Conservation (phyloP, 1,140 invertebrate genomes). For the Chionoecetes opilio region DNA sequence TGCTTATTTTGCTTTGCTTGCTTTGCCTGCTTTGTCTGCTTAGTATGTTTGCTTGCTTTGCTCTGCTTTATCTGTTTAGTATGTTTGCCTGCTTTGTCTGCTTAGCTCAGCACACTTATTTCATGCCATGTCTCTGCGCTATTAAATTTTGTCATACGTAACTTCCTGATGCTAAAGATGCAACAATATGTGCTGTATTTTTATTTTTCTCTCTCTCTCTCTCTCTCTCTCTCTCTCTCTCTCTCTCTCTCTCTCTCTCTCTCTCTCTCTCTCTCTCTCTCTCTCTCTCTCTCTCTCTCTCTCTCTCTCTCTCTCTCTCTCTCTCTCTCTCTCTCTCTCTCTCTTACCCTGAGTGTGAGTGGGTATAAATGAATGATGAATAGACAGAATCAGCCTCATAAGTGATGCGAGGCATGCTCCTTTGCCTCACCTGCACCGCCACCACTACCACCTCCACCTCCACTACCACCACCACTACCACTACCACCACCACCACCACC, state of each 20-base stretch:
- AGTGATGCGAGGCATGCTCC: neutral
- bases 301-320: constrained; percentile 18
- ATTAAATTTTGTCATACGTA: too few species aligned
- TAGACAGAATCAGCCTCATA: neutral
- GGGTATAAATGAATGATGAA: neutral
- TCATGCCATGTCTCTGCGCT: neutral
- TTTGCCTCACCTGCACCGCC: neutral
- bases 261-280: constrained; percentile 18
- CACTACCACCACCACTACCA: too few species aligned
- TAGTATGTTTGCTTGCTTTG: neutral
- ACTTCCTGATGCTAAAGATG: too few species aligned
- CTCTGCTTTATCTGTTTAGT: neutral
- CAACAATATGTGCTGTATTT: too few species aligned
- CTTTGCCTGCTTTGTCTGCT: neutral
- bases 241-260: constrained; percentile 18
- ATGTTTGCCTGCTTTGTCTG: neutral
- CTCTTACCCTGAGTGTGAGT: neutral
- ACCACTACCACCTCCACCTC: neutral
- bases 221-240: constrained; percentile 18
- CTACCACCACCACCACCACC: too few species aligned
- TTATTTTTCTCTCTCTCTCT: neutral
- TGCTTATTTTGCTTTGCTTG: neutral
- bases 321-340: constrained; percentile 18
- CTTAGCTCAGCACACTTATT: too few species aligned
- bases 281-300: constrained; percentile 18